phyloP scores from a whole-genome alignment of 2,113 vertebrate genomes.

The Paratilapia polleni region DNA sequence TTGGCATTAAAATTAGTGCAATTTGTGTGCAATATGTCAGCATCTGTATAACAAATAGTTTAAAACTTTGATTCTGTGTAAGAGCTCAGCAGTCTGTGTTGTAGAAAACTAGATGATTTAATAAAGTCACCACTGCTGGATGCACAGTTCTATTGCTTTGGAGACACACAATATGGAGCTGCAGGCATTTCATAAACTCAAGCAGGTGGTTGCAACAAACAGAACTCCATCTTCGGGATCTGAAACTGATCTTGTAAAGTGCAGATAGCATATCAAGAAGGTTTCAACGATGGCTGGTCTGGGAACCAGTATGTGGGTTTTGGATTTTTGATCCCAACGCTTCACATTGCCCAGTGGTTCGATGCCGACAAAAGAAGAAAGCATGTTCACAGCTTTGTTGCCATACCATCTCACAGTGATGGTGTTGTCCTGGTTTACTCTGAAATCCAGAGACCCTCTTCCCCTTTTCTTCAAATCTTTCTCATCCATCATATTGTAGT shows the following conservation, averaged over 20 bases:
- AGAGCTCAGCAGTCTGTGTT: too few species aligned
- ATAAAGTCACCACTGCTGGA: too few species aligned
- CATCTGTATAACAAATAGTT: too few species aligned
- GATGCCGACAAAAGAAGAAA: not conserved
- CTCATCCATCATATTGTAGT: slow-evolving; percentile 14
- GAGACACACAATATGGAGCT: too few species aligned
- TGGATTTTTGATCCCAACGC: not conserved
- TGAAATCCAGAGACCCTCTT: slow-evolving; percentile 16
- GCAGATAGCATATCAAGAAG: slow-evolving; percentile 16
- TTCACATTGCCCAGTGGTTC: not conserved
- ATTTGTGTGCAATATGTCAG: too few species aligned
- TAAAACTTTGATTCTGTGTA: too few species aligned
- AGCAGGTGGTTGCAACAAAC: too few species aligned
- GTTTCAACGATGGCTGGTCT: slow-evolving; percentile 7
- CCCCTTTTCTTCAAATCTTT: not conserved
- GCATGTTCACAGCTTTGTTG: slow-evolving; percentile 13
- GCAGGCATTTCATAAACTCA: too few species aligned
- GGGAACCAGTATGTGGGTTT: not conserved
- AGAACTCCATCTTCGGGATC: slow-evolving; percentile 1
- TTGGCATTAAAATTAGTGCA: too few species aligned
- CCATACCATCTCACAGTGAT: not conserved
- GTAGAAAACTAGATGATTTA: too few species aligned
- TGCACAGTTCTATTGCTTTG: too few species aligned
- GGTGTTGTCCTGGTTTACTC: not conserved
- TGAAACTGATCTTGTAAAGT: slow-evolving; percentile 14